These are phyloP conservation scores for Bolinopsis microptera DNA, from an alignment of 37 sponge, comb jelly and placozoan species.

Conservation along the genomic window DNA sequence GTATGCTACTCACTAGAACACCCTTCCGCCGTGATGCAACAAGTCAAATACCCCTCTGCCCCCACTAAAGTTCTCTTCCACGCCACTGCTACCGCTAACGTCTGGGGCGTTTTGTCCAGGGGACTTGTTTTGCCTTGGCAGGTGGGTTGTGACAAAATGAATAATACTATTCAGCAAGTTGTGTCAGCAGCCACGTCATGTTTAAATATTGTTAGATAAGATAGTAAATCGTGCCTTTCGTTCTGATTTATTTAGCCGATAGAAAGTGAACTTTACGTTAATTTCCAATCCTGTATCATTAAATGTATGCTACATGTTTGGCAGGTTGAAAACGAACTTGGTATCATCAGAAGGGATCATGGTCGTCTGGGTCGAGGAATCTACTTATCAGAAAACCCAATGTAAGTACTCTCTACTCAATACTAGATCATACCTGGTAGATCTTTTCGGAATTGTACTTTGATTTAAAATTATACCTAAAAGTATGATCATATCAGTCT, in stretches of 20 bases:
- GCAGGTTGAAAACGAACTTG: constrained; percentile 89
- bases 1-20: constrained; percentile 13
- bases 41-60: not conserved
- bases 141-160: too few relatives aligned
- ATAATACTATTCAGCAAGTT: too few relatives aligned
- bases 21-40: constrained; percentile 5
- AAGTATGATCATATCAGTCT: too few relatives aligned
- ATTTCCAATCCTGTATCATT: too few relatives aligned
- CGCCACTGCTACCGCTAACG: not conserved
- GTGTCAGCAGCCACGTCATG: too few relatives aligned
- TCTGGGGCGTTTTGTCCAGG: constrained; percentile 25
- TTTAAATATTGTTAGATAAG: too few relatives aligned
- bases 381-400: constrained; percentile 91
- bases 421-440: not conserved
- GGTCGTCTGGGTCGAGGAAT: constrained; percentile 93
- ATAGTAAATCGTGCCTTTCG: too few relatives aligned
- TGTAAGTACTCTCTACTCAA: constrained; percentile 65
- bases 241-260: too few relatives aligned
- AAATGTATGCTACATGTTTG: too few relatives aligned
- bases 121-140: constrained; percentile 10
- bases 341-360: constrained; percentile 84
- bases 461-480: too few relatives aligned
- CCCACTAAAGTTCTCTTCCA: not conserved
- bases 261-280: too few relatives aligned
- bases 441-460: not conserved